phyloP scores from a whole-genome alignment of 2,797 vertebrate genomes.

The Leucoraja ocellata region DNA sequence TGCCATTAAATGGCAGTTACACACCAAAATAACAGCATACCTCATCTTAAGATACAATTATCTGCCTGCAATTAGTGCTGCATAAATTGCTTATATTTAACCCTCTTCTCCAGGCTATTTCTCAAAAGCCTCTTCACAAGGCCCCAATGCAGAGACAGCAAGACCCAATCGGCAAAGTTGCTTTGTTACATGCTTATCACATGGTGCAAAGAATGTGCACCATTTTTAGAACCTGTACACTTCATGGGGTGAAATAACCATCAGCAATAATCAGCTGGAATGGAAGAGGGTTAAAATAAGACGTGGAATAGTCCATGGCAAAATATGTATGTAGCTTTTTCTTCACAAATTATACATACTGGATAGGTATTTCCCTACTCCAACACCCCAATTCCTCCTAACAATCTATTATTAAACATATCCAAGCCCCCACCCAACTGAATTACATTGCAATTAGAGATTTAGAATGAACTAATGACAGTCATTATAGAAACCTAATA shows the following conservation, averaged over 20 bases:
- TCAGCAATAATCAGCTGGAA: not conserved
- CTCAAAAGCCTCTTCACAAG: not conserved
- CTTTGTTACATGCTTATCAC: not conserved
- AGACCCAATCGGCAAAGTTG: not conserved
- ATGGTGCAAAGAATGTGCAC: not conserved
- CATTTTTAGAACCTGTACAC: not conserved
- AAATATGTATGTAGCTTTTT: not conserved
- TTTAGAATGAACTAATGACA: not conserved
- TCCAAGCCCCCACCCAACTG: not conserved
- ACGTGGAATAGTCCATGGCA: not conserved
- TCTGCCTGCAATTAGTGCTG: constrained; percentile 13
- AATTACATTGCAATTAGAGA: not conserved
- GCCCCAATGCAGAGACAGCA: not conserved
- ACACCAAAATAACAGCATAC: not conserved
- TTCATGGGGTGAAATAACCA: not conserved
- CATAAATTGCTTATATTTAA: constrained; percentile 17
- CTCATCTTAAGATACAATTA: constrained; percentile 9
- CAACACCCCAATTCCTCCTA: no score
- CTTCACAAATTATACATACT: not conserved
- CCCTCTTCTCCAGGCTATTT: not conserved
- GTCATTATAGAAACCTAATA: not conserved
- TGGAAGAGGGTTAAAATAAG: constrained; percentile 31
- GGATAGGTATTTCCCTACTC: not conserved
- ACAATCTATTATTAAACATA: not conserved
- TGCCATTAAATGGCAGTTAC: not conserved